Evolutionary conservation across 2,888 invertebrate species (phyloP), one percentile per base, ranked within the genome.

Genomic region (Dynastes grantii): DNA sequence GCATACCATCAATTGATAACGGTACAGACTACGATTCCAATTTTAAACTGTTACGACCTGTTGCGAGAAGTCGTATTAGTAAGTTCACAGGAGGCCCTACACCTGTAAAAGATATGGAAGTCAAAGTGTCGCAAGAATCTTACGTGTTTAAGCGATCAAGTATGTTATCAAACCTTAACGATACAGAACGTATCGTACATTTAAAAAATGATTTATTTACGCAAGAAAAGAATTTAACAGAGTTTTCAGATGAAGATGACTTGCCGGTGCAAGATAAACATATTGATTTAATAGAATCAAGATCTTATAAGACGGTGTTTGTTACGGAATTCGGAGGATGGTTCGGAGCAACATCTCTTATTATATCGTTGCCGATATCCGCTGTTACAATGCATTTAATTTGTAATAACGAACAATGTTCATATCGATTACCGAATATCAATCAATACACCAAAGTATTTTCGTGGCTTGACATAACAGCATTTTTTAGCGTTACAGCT

Each of bases 381-480:
- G 67, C 58, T 13, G 29, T 80, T 13, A 49, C 29, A 9, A 53
- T 65, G 16, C 49, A 63, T 40, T 61, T 71, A 32, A 87, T 89
- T 63, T 92, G 92, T 84, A 87, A 86, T 45, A 88, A 90, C 84
- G 87, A 88, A 78, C 85, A 86, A 61, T 92, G 91, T 80, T 87
- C 89, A 0, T 85, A 88, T 53, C 86, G 87, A 77, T 70, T 88
- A 2, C 85, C 87, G 1, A 85, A 89, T 82, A 82, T 88, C 63
- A 82, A 85, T 32, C 81, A 82, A 16, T 88, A 87, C 76, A 86
- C 86, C 77, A 85, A 84, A 63, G 67, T 86, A 61, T 83, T 80
- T 85, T 88, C 83, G 3, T 88, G 84, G 80, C 87, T 89, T 64
- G 84, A 90, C 81, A 80, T 86, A 1, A 84, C 84, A 40, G 86